Conservation (phyloP, 2,888 invertebrate genomes). For the Caenorhabditis japonica region DNA sequence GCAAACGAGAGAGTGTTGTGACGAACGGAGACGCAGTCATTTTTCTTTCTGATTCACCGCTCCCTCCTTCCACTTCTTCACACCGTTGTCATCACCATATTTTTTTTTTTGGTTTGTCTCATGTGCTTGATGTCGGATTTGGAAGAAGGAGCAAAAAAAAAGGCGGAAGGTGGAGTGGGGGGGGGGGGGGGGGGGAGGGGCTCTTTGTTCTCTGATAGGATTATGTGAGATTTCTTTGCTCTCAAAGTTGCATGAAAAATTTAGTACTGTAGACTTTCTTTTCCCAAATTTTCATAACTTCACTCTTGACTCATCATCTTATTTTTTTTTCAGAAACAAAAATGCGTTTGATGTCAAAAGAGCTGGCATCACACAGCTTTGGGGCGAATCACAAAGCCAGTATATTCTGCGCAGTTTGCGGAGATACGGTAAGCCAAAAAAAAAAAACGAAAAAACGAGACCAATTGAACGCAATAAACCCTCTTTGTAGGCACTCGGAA, state of each 20-base stretch:
- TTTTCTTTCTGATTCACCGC: constrained; percentile 17
- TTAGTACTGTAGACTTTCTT: too few relatives aligned
- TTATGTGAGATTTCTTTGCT: too few relatives aligned
- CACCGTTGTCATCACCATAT: constrained; percentile 2
- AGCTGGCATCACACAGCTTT: constrained; percentile 25
- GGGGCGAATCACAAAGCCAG: constrained; percentile 50
- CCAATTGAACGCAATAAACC: too few relatives aligned
- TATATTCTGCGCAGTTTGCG: constrained; percentile 52
- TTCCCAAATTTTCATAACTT: too few relatives aligned
- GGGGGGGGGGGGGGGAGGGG: too few relatives aligned
- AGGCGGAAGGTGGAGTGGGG: too few relatives aligned
- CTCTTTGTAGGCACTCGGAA: constrained; percentile 61
- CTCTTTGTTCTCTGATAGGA: too few relatives aligned
- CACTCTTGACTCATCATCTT: too few relatives aligned
- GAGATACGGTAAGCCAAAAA: constrained; percentile 44
- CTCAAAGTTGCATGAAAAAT: too few relatives aligned
- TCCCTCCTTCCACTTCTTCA: constrained; percentile 9
- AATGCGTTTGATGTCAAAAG: constrained; percentile 40
- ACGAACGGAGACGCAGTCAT: constrained; percentile 27
- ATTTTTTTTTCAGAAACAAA: constrained; percentile 32
- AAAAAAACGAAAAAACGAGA: not conserved
- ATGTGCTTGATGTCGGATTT: constrained; percentile 46
- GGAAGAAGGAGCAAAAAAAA: too few relatives aligned
- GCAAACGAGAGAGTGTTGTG: constrained; percentile 10
- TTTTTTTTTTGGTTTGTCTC: not conserved